Conservation (phyloP, 1,140 invertebrate genomes). For the Asobara japonica region DNA sequence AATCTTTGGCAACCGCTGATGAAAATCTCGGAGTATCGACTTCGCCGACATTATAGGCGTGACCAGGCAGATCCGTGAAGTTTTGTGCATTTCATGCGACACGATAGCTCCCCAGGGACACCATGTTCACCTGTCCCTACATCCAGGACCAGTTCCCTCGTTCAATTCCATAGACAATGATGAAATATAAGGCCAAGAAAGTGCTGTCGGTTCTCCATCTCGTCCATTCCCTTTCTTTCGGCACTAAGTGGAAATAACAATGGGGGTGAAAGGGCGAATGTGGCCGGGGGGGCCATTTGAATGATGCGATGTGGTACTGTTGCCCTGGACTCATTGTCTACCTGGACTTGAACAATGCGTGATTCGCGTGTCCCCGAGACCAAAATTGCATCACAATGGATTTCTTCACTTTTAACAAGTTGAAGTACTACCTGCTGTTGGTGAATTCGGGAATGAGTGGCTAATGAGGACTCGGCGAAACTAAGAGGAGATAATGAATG, state of each 20-base stretch:
- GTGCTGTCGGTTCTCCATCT: not conserved
- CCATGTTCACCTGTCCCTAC: conserved; percentile 8
- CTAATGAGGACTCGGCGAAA: not conserved
- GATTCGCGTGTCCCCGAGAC: conserved; percentile 9
- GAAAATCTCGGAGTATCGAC: not conserved
- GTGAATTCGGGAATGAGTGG: not conserved
- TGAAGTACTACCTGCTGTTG: not conserved
- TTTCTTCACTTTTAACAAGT: not conserved
- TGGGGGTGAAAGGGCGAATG: conserved; percentile 12
- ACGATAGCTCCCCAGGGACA: conserved; percentile 4
- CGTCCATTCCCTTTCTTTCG: not conserved
- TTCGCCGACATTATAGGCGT: not conserved
- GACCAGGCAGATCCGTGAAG: conserved; percentile 4
- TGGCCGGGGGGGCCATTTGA: conserved; percentile 5
- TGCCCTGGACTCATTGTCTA: not conserved
- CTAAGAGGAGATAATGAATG: not conserved
- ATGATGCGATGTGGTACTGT: conserved; percentile 11
- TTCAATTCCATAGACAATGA: conserved; percentile 3
- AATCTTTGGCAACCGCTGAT: not conserved
- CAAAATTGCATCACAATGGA: conserved; percentile 2
- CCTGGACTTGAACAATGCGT: not conserved
- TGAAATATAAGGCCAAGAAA: conserved; percentile 7
- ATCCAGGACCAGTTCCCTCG: not conserved
- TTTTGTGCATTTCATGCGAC: conserved; percentile 10
- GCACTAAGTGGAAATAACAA: not conserved